Percentiles rank a stretch among this genome's conserved stretches.
phyloP scores from a whole-genome alignment of 2,797 vertebrate genomes.

The Oryzias sinensis region DNA sequence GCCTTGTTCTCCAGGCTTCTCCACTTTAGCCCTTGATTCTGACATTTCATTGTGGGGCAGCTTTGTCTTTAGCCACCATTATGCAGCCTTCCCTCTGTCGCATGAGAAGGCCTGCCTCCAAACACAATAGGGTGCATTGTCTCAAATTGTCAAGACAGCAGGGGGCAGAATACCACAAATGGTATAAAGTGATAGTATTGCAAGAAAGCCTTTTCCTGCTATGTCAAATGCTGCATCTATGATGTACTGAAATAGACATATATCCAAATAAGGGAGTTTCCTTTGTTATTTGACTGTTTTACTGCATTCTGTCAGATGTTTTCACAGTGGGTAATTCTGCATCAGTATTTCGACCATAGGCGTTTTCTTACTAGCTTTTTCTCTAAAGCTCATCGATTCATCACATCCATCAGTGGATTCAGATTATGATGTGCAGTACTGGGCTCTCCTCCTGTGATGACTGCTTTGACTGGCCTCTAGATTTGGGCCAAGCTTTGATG shows the following conservation, averaged over 20 bases:
- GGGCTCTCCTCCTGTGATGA: conserved; percentile 47
- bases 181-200: conserved; percentile 20
- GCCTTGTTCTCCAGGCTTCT: conserved; percentile 15
- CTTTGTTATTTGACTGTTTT: neutral
- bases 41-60: conserved; percentile 60
- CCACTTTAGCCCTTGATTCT: conserved; percentile 37
- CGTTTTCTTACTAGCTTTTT: neutral
- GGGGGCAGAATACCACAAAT: conserved; percentile 31
- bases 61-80: conserved; percentile 52
- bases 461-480: conserved; percentile 64
- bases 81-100: conserved; percentile 37
- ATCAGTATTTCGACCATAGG: neutral
- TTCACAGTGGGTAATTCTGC: neutral
- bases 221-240: conserved; percentile 4
- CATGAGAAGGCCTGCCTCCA: conserved; percentile 35
- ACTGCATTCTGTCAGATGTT: neutral
- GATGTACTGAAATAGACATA: conserved; percentile 2
- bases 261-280: conserved; percentile 4
- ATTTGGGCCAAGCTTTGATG: conserved; percentile 66
- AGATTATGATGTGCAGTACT: conserved; percentile 34
- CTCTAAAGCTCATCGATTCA: neutral
- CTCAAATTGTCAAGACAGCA: conserved; percentile 50
- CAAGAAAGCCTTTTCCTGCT: conserved; percentile 22
- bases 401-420: conserved; percentile 23
- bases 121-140: conserved; percentile 66